These are phyloP conservation scores for Electrona antarctica DNA, from an alignment of 2,113 vertebrate genomes.

Conservation along the genomic window DNA sequence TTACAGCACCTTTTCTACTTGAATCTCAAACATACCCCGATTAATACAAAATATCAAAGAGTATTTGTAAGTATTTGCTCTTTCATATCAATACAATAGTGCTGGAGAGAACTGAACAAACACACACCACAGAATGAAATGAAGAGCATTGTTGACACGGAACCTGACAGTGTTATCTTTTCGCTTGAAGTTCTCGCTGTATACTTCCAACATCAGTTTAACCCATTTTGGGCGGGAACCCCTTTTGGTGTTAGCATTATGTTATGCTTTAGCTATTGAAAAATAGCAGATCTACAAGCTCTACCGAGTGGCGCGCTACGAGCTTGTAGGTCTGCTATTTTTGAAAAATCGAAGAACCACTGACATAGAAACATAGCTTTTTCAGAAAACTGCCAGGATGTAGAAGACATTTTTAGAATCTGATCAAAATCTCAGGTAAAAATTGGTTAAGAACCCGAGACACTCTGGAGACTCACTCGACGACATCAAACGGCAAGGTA, in stretches of 20 bases:
- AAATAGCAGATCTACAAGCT: too few species aligned
- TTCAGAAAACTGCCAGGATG: too few species aligned
- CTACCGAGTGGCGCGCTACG: too few species aligned
- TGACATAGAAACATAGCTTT: too few species aligned
- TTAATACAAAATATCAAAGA: constrained; percentile 53
- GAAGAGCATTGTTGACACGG: constrained; percentile 36
- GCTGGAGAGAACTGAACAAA: constrained; percentile 52
- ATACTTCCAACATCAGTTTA: constrained; percentile 66
- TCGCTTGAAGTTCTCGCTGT: constrained; percentile 64
- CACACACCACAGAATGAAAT: constrained; percentile 58
- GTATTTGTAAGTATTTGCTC: constrained; percentile 41
- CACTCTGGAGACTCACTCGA: constrained; percentile 70
- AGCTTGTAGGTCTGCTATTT: too few species aligned
- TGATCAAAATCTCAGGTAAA: too few species aligned
- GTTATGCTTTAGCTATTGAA: too few species aligned
- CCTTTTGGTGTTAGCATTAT: too few species aligned
- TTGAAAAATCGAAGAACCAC: too few species aligned
- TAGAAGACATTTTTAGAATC: too few species aligned
- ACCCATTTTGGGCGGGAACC: too few species aligned
- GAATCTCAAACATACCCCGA: constrained; percentile 48
- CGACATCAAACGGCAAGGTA: constrained; percentile 78
- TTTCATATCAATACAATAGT: constrained; percentile 35
- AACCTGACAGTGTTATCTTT: constrained; percentile 59
- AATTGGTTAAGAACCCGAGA: constrained; percentile 62
- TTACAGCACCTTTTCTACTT: constrained; percentile 34